Evolutionary conservation across 2,888 invertebrate genomes (phyloP).

Genomic region (Drosophila putrida): DNA sequence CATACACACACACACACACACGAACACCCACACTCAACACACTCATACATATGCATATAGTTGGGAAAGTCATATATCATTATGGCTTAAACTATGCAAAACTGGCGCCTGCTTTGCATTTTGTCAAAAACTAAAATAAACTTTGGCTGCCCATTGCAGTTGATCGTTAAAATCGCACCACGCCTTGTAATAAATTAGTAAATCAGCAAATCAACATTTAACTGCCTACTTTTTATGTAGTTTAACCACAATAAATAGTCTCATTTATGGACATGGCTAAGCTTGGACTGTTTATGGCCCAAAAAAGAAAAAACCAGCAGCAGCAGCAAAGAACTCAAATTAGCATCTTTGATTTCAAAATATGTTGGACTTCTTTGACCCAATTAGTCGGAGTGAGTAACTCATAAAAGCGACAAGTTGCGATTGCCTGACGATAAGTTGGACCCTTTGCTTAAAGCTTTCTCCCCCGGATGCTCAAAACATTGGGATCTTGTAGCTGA

Average conservation of each 20-base stretch:
- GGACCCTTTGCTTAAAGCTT: slow-evolving; percentile 61
- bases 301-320: slow-evolving; percentile 32
- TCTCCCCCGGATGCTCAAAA: slow-evolving; percentile 38
- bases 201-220: slow-evolving; percentile 54
- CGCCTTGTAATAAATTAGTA: slow-evolving; percentile 54
- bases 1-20: background rate
- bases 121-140: slow-evolving; percentile 44
- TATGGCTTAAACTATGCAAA: slow-evolving; percentile 53
- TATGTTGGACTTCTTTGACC: slow-evolving; percentile 60
- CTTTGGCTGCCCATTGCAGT: slow-evolving; percentile 21
- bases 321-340: slow-evolving; percentile 45
- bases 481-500: slow-evolving; percentile 8
- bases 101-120: slow-evolving; percentile 56
- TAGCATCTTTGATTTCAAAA: slow-evolving; percentile 78
- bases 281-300: slow-evolving; percentile 37
- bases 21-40: background rate
- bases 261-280: slow-evolving; percentile 35
- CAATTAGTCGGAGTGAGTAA: slow-evolving; percentile 70
- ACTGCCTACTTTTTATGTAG: slow-evolving; percentile 48
- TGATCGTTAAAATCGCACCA: slow-evolving; percentile 66
- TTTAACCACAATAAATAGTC: slow-evolving; percentile 54
- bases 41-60: slow-evolving; percentile 45
- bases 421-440: slow-evolving; percentile 61
- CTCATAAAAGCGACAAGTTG: slow-evolving; percentile 68
- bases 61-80: slow-evolving; percentile 63